Evolutionary conservation across 1,140 invertebrate genomes (phyloP), one percentile per base, ranked within the genome.

Genomic region (Tetramorium parvispinum): DNA sequence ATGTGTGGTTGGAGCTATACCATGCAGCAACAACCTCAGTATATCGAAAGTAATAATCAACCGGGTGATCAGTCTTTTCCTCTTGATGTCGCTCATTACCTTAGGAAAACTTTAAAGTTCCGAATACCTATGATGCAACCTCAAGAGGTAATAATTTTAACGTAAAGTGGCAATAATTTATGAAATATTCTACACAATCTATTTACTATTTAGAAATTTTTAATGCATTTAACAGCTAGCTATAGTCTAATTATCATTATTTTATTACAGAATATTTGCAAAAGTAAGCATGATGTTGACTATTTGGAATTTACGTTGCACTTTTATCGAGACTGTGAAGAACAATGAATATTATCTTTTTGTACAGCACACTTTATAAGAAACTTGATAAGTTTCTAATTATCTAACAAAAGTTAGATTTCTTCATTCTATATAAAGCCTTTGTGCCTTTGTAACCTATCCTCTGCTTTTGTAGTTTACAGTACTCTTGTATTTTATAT

Each of bases 241-340:
- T 18, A 27, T 6, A 51, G 0, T 55, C 3, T 61, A 61, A 66
- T 65, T 49, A 8, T 53, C 16, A 61, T 21, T 63, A 61, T 81
- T 73, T 61, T 77, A 65, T 94, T 89, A 40, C 90, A 95, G 94
- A 93, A 94, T 88, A 93, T 95, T 70, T 95, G 94, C 79, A 94
- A 94, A 70, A 94, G 93, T 63, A 93, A 91, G 61, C 94, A 94
- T 63, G 92, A 90, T 6, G 92, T 93, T 43, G 94, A 95, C 82
- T 95, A 94, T 79, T 85, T 93, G 68, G 94, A 95, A 87, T 95
- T 93, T 61, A 93, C 93, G 11, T 83, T 95, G 65, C 91, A 94
- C 73, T 95, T 95, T 81, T 94, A 95, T 86, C 91, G 94, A 51
- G 94, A 94, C 81, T 95, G 94, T 83, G 92, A 95, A 55, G 93